phyloP scores from a whole-genome alignment of 1,140 invertebrate genomes.

The Sipha flava region DNA sequence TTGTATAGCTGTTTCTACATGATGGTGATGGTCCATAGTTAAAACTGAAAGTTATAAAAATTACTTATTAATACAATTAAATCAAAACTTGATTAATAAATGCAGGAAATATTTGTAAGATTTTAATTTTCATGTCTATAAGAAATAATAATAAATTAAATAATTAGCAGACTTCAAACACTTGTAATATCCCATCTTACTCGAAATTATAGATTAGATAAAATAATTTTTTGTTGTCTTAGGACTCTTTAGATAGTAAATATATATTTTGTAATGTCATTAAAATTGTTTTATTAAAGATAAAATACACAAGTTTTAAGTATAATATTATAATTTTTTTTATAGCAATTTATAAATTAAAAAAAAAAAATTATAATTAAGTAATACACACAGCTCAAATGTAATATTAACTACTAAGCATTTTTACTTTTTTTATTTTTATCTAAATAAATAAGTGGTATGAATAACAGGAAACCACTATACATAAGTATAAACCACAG shows the following conservation, averaged over 20 bases:
- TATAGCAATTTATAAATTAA: too few relatives aligned
- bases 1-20: not conserved
- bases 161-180: not conserved
- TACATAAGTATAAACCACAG: not conserved
- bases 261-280: too few relatives aligned
- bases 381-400: not conserved
- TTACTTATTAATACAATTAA: not conserved
- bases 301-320: too few relatives aligned
- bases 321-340: too few relatives aligned
- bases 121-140: not conserved
- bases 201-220: not conserved
- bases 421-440: not conserved
- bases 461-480: not conserved
- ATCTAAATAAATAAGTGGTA: not conserved
- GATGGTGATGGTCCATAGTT: not conserved
- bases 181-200: not conserved
- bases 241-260: not conserved
- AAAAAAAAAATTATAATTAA: not conserved
- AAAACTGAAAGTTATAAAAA: not conserved
- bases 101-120: not conserved
- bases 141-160: not conserved
- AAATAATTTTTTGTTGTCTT: not conserved
- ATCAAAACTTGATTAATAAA: too few relatives aligned
- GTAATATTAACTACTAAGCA: not conserved
- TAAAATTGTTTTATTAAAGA: not conserved